Percentiles rank a stretch among this genome's conserved stretches.
Conservation (phyloP, 2,888 invertebrate species). For the Panopea generosa region DNA sequence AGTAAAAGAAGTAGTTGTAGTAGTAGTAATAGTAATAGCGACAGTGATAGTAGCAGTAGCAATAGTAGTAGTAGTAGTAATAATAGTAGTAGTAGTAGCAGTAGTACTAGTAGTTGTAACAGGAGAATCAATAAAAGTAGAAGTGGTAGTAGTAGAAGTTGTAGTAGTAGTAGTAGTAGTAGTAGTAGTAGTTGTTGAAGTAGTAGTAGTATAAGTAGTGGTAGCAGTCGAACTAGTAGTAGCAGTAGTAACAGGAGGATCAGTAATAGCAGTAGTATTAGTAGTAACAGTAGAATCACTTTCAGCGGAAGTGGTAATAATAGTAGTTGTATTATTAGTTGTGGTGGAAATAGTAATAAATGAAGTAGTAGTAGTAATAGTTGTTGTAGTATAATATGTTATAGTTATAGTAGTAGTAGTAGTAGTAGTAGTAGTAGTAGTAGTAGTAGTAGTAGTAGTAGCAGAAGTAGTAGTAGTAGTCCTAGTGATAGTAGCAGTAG, state of each 20-base stretch:
- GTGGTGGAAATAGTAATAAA: slow-evolving; percentile 1
- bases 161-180: slow-evolving; percentile 8
- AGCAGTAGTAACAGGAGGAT: neutral
- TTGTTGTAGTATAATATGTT: slow-evolving; percentile 9
- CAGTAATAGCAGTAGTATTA: slow-evolving; percentile 7
- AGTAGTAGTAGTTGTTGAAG: too few species aligned
- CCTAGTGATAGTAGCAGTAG: slow-evolving; percentile 14
- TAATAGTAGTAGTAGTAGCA: slow-evolving; percentile 15
- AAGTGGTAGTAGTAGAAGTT: too few species aligned
- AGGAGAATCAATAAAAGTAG: neutral
- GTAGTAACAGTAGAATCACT: neutral
- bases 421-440: slow-evolving; percentile 16
- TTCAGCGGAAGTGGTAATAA: slow-evolving; percentile 4
- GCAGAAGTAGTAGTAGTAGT: slow-evolving; percentile 18
- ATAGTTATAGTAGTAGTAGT: slow-evolving; percentile 13
- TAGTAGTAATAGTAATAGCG: slow-evolving; percentile 4
- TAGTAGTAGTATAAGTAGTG: too few species aligned
- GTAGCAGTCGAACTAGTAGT: neutral
- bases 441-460: slow-evolving; percentile 24
- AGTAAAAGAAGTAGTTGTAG: slow-evolving; percentile 9
- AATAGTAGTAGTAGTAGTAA: slow-evolving; percentile 12
- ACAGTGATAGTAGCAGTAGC: neutral
- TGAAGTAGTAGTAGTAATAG: slow-evolving; percentile 15
- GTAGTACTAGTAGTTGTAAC: slow-evolving; percentile 6
- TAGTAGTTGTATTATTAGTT: slow-evolving; percentile 7